Evolutionary conservation across 2,113 vertebrate genomes (phyloP).

Genomic region (Ailuropoda melanoleuca): DNA sequence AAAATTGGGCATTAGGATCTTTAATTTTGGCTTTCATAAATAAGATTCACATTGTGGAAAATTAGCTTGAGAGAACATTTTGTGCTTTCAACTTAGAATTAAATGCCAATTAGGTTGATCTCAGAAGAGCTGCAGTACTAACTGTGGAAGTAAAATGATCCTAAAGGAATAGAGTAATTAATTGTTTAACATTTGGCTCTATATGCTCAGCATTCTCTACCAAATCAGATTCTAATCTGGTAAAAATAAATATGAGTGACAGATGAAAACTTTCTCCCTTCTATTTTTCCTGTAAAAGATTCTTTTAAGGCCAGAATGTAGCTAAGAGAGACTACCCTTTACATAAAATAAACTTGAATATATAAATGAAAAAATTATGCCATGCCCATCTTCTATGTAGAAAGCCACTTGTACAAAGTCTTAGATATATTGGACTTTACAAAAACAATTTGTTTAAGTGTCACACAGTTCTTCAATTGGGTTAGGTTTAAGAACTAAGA

Average conservation of each 20-base stretch:
- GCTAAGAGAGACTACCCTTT: background rate
- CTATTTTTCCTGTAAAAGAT: background rate
- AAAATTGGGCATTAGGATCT: background rate
- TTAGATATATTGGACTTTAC: background rate
- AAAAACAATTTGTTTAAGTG: background rate
- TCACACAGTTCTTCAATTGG: background rate
- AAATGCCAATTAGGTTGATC: background rate
- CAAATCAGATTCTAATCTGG: background rate
- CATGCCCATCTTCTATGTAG: background rate
- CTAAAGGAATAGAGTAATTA: background rate
- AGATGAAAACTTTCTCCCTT: background rate
- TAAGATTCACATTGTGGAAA: constrained; percentile 28
- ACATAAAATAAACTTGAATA: constrained; percentile 25
- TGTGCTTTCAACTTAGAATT: constrained; percentile 50
- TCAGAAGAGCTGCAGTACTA: constrained; percentile 24
- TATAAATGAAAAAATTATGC: background rate
- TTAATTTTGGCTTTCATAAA: constrained; percentile 53
- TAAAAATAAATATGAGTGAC: constrained; percentile 13
- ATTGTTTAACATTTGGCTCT: background rate
- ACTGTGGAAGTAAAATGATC: constrained; percentile 27
- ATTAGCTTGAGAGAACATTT: constrained; percentile 45
- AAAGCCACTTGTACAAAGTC: background rate
- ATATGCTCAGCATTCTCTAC: constrained; percentile 1
- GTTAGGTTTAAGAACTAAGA: background rate
- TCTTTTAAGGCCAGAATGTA: background rate